Conservation (phyloP, 1,140 invertebrate genomes). For the Microplitis demolitor region DNA sequence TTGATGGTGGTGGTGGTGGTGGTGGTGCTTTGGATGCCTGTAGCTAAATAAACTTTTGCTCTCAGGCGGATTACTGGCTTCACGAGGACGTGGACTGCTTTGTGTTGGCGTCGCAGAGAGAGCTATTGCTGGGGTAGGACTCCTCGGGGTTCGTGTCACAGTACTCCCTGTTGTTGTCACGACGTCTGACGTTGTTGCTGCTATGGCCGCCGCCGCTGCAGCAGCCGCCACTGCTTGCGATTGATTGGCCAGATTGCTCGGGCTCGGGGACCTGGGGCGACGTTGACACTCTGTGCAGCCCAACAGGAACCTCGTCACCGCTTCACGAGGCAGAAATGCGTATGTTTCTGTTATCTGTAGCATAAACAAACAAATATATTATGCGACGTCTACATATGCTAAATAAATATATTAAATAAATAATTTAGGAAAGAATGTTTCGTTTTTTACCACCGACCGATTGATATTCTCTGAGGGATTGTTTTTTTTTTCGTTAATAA, state of each 20-base stretch:
- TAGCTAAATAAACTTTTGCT: constrained; percentile 52
- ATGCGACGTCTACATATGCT: too few species aligned
- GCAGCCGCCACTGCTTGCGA: constrained; percentile 23
- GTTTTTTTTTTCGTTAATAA: neutral
- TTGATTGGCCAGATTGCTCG: constrained; percentile 48
- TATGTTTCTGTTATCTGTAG: constrained; percentile 93
- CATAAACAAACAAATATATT: constrained; percentile 38
- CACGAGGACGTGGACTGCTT: constrained; percentile 45
- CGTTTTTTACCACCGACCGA: neutral
- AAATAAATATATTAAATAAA: too few species aligned
- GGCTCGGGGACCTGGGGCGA: constrained; percentile 77
- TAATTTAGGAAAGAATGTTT: too few species aligned
- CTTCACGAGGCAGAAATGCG: constrained; percentile 91
- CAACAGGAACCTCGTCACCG: constrained; percentile 91
- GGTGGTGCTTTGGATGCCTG: constrained; percentile 45
- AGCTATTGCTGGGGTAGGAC: constrained; percentile 40
- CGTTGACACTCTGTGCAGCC: constrained; percentile 93
- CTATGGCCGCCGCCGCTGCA: constrained; percentile 26
- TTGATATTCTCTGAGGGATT: neutral
- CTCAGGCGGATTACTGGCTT: constrained; percentile 47
- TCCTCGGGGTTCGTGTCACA: constrained; percentile 28
- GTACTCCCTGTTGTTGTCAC: neutral
- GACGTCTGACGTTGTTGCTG: constrained; percentile 4
- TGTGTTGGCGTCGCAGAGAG: constrained; percentile 43
- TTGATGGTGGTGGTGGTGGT: constrained; percentile 32